Evolutionary conservation across 2,888 invertebrate genomes (phyloP).

Genomic region (Andrena bucephala): DNA sequence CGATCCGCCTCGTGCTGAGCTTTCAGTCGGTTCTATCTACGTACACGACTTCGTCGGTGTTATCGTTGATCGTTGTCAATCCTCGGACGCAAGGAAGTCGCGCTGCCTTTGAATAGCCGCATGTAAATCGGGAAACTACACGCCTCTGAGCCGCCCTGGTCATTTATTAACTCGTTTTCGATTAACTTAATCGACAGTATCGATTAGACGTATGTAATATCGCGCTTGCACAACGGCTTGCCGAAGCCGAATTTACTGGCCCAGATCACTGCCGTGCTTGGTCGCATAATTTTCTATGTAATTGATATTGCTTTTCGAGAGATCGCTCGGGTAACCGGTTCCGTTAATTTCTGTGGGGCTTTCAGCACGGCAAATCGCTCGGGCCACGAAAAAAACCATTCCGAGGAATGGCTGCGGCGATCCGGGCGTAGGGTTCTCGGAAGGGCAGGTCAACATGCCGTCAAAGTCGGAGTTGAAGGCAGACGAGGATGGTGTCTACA

Average conservation of each 20-base stretch:
- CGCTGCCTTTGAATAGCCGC: not conserved
- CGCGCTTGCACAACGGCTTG: too few species aligned
- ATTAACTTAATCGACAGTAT: too few species aligned
- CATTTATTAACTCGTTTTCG: too few species aligned
- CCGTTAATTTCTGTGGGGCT: not conserved
- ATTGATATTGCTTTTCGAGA: not conserved
- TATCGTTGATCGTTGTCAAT: not conserved
- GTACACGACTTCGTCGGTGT: too few species aligned
- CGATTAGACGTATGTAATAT: too few species aligned
- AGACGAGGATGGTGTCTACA: not conserved
- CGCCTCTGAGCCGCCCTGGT: not conserved
- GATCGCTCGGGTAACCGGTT: not conserved
- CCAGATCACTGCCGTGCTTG: too few species aligned
- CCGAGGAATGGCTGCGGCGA: constrained; percentile 19
- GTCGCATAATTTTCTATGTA: not conserved
- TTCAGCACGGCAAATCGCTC: not conserved
- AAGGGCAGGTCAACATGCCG: constrained; percentile 23
- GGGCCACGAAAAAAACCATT: not conserved
- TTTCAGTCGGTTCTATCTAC: not conserved
- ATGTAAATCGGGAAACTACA: not conserved
- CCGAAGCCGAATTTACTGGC: too few species aligned
- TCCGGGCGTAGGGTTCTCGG: constrained; percentile 12
- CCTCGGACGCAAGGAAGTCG: not conserved
- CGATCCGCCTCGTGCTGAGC: constrained; percentile 63
- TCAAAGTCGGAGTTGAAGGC: constrained; percentile 16